phyloP scores from a whole-genome alignment of 1,140 invertebrate species.

The Sitobion miscanthi region DNA sequence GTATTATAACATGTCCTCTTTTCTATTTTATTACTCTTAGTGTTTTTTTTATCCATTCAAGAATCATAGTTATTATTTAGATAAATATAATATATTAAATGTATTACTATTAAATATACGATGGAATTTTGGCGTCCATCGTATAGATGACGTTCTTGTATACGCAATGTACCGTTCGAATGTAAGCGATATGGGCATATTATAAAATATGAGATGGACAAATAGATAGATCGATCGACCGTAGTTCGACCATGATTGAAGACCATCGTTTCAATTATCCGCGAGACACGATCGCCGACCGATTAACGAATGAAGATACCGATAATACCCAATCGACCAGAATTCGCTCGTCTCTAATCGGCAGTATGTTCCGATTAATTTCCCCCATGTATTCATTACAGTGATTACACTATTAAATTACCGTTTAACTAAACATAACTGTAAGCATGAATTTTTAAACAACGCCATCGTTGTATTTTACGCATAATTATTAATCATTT shows the following conservation, averaged over 20 bases:
- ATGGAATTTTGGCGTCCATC: too few relatives aligned
- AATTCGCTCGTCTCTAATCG: not conserved
- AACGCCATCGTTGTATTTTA: not conserved
- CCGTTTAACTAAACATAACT: not conserved
- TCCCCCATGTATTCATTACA: not conserved
- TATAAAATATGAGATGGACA: not conserved
- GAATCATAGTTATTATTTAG: too few relatives aligned
- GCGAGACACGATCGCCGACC: not conserved
- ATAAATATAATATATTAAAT: too few relatives aligned
- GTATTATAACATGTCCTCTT: too few relatives aligned
- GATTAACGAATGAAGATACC: not conserved
- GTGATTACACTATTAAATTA: not conserved
- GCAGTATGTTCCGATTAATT: not conserved
- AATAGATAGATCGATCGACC: not conserved
- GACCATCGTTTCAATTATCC: not conserved
- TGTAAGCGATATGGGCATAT: too few relatives aligned
- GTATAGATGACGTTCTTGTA: too few relatives aligned
- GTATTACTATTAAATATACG: too few relatives aligned
- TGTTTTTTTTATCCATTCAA: too few relatives aligned
- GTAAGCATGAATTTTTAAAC: not conserved
- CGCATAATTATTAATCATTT: not conserved
- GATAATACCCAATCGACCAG: not conserved
- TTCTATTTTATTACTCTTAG: too few relatives aligned
- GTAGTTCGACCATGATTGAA: not conserved
- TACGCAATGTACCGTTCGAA: too few relatives aligned